Conservation (phyloP, 2,888 invertebrate genomes). For the Acleris literana region DNA sequence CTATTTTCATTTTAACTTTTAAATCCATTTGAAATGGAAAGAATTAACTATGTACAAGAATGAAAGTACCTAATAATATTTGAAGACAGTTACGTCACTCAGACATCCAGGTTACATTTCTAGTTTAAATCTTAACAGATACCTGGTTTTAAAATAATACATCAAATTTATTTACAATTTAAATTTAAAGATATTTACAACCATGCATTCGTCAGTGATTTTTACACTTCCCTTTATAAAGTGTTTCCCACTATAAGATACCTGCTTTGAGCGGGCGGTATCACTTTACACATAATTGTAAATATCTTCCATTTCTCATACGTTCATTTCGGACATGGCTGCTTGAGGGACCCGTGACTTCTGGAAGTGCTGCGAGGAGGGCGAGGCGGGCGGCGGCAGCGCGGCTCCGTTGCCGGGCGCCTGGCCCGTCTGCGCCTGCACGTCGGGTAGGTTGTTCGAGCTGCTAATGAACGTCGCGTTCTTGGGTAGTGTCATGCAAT, state of each 20-base stretch:
- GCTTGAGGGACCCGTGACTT: conserved; percentile 88
- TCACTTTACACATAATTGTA: conserved; percentile 83
- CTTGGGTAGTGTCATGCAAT: conserved; percentile 85
- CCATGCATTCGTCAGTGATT: conserved; percentile 69
- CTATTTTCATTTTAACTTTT: conserved; percentile 16
- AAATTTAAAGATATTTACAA: conserved; percentile 74
- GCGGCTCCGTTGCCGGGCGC: conserved; percentile 71
- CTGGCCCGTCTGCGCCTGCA: conserved; percentile 78
- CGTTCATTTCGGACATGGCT: conserved; percentile 94
- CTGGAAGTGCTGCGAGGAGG: conserved; percentile 76
- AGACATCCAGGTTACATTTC: conserved; percentile 38
- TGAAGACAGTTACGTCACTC: conserved; percentile 30
- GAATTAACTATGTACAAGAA: conserved; percentile 37
- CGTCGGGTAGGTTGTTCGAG: conserved; percentile 74
- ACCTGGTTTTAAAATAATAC: conserved; percentile 54
- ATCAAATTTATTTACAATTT: conserved; percentile 58
- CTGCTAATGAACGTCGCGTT: conserved; percentile 81
- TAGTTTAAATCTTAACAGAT: conserved; percentile 55
- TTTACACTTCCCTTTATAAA: conserved; percentile 47
- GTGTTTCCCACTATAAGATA: conserved; percentile 27
- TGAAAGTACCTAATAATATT: conserved; percentile 31
- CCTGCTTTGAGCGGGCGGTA: conserved; percentile 39
- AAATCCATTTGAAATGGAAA: conserved; percentile 39
- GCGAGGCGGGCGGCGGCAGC: conserved; percentile 67
- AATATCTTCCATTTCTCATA: conserved; percentile 88